phyloP scores from a whole-genome alignment of 2,113 vertebrate genomes.

The Erythrolamprus reginae region DNA sequence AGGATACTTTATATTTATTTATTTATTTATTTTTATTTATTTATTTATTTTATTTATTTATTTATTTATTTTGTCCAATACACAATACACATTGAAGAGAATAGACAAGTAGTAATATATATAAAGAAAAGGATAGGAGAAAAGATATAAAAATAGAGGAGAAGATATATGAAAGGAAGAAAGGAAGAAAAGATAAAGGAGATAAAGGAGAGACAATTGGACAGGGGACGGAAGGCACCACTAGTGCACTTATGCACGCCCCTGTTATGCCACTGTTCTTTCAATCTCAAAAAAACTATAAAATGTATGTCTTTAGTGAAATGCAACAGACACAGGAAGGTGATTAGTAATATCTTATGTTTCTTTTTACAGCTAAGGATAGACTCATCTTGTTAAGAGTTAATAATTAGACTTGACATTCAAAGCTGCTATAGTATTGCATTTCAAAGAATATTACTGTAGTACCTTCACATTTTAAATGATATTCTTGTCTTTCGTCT shows the following conservation, averaged over 20 bases:
- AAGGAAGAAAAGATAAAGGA: no score
- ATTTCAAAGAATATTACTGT: neutral
- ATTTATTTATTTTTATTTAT: no score
- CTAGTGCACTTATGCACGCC: no score
- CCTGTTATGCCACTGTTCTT: neutral
- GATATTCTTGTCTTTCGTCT: neutral
- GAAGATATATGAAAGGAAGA: no score
- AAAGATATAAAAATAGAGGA: no score
- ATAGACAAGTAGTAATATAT: no score
- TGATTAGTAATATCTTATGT: neutral
- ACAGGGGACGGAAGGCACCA: no score
- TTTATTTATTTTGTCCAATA: no score
- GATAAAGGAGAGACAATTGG: no score
- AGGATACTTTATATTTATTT: neutral
- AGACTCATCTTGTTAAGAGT: neutral
- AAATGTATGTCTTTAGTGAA: neutral
- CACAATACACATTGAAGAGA: no score
- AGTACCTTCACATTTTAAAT: neutral
- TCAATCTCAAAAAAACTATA: neutral
- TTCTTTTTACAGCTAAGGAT: neutral
- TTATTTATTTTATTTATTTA: no score
- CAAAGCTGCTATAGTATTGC: neutral
- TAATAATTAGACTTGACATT: neutral
- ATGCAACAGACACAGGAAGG: neutral
- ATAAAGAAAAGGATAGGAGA: no score